Evolutionary conservation across 2,888 invertebrate genomes (phyloP).

Genomic region (Lamproptera curius): DNA sequence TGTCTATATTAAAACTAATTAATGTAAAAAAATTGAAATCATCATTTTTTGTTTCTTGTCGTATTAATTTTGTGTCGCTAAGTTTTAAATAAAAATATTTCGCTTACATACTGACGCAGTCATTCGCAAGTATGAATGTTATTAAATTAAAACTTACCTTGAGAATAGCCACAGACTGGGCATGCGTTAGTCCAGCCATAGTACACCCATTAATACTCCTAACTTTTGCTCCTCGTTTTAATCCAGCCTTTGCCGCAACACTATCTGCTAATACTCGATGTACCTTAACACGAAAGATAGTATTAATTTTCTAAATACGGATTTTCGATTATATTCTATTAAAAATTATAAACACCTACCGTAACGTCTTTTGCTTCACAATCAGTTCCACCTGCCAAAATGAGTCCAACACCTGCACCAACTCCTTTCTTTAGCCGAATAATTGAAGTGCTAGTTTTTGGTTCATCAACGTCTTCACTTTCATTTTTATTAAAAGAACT

Average conservation of each 20-base stretch:
- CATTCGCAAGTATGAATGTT: no score
- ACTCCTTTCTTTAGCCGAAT: conserved; percentile 59
- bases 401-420: conserved; percentile 88
- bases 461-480: conserved; percentile 33
- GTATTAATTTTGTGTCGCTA: no score
- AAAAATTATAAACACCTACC: conserved; percentile 68
- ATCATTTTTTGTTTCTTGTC: no score
- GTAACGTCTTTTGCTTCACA: conserved; percentile 95
- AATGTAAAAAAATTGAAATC: no score
- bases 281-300: conserved; percentile 80
- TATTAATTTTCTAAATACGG: no score
- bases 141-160: conserved; percentile 84
- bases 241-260: conserved; percentile 91
- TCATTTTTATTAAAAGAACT: conserved; percentile 35
- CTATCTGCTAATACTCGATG: conserved; percentile 92
- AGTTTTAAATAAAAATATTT: no score
- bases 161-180: conserved; percentile 90
- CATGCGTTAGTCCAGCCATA: conserved; percentile 90
- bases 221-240: conserved; percentile 92
- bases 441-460: conserved; percentile 43
- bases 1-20: no score
- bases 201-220: conserved; percentile 92
- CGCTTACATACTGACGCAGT: no score
- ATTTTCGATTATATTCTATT: no score
- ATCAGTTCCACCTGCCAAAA: conserved; percentile 92